Conservation (phyloP, 2,113 vertebrate species). For the Campylorhamphus procurvoides region DNA sequence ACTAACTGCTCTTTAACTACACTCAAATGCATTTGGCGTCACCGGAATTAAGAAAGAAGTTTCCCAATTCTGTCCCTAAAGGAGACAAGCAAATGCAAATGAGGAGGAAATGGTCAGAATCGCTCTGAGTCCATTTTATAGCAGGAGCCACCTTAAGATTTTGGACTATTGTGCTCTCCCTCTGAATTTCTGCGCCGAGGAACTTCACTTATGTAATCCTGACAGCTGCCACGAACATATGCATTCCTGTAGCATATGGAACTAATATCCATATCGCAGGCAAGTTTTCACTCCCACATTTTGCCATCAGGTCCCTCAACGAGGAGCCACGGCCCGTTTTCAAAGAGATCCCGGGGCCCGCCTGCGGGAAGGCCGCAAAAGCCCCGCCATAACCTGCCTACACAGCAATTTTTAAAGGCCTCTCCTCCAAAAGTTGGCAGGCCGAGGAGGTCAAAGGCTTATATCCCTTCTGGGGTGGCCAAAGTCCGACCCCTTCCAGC, state of each 20-base stretch:
- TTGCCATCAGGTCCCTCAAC: neutral
- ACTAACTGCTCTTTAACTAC: neutral
- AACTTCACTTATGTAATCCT: slow-evolving; percentile 50
- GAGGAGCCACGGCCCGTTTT: neutral
- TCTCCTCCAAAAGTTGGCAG: slow-evolving; percentile 5
- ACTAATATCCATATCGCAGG: neutral
- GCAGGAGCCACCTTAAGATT: neutral
- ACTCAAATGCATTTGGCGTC: neutral
- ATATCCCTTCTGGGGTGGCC: neutral
- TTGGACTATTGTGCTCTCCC: neutral
- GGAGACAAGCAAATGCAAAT: neutral
- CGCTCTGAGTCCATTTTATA: neutral
- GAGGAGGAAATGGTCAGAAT: neutral
- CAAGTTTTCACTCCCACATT: neutral
- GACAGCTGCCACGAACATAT: neutral
- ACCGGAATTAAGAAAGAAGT: neutral
- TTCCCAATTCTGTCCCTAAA: neutral
- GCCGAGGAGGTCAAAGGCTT: neutral
- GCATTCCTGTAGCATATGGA: neutral
- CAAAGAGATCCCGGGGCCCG: neutral
- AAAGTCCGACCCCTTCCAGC: neutral
- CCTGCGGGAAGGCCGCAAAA: neutral
- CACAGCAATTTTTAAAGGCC: neutral
- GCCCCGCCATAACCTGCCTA: neutral
- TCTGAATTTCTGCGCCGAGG: neutral